Evolutionary conservation across 2,888 invertebrate species (phyloP).

Genomic region (Caenorhabditis macrosperma): DNA sequence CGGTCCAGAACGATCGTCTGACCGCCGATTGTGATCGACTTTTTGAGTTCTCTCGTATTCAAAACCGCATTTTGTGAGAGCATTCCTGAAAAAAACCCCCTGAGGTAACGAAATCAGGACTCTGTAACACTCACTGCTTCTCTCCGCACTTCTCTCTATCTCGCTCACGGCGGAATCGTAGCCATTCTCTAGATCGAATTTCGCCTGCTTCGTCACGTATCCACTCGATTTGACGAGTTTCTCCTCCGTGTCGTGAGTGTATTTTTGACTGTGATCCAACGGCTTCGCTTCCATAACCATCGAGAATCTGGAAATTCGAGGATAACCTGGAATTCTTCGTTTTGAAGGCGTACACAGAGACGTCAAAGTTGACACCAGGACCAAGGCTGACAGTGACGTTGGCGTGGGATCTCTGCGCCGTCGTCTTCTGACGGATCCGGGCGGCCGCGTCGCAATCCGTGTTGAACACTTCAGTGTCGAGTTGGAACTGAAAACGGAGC

Average conservation of each 20-base stretch:
- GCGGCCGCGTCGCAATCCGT: constrained; percentile 38
- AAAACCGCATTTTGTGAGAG: constrained; percentile 19
- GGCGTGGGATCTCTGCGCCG: constrained; percentile 52
- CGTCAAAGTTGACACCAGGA: constrained; percentile 60
- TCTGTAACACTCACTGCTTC: constrained; percentile 20
- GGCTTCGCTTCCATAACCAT: constrained; percentile 58
- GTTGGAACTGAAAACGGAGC: constrained; percentile 24
- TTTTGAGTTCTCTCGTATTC: constrained; percentile 53
- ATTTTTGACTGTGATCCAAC: constrained; percentile 35
- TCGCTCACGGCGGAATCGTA: background rate
- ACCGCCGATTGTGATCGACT: constrained; percentile 63
- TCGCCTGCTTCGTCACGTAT: constrained; percentile 33
- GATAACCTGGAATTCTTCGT: too few relatives aligned
- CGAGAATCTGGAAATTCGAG: constrained; percentile 59
- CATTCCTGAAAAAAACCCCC: background rate
- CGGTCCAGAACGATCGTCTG: constrained; percentile 54
- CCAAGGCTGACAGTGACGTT: constrained; percentile 55
- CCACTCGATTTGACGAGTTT: constrained; percentile 34
- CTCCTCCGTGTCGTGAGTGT: constrained; percentile 43
- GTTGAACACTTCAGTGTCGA: constrained; percentile 56
- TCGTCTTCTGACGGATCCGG: constrained; percentile 60
- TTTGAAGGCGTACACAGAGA: constrained; percentile 60
- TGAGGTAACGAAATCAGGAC: background rate
- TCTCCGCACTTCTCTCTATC: background rate
- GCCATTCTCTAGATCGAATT: constrained; percentile 4